Conservation (phyloP, 2,888 invertebrate species). For the Rhodophaea formosa region DNA sequence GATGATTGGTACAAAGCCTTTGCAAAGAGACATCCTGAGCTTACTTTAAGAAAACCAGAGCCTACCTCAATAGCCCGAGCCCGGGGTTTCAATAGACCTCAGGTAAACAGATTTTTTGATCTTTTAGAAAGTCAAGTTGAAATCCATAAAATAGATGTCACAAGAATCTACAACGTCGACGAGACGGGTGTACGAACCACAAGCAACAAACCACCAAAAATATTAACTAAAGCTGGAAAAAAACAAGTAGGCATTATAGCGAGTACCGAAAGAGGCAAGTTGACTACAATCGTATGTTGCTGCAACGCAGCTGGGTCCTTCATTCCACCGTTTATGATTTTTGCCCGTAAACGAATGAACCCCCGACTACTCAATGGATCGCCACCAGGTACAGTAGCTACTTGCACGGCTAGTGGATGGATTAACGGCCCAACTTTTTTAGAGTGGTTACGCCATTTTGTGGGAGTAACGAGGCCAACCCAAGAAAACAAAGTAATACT, state of each 20-base stretch:
- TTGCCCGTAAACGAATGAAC: constrained; percentile 39
- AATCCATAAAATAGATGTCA: constrained; percentile 26
- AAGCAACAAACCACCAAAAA: constrained; percentile 26
- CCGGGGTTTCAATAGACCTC: constrained; percentile 24
- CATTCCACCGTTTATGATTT: constrained; percentile 42
- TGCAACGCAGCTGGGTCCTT: constrained; percentile 36
- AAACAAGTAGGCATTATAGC: constrained; percentile 35
- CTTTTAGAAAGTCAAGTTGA: constrained; percentile 18
- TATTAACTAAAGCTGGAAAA: constrained; percentile 28
- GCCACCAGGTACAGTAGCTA: constrained; percentile 29
- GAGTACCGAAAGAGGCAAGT: constrained; percentile 32
- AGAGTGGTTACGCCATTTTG: constrained; percentile 28
- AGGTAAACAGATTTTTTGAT: constrained; percentile 24
- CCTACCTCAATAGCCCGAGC: constrained; percentile 26
- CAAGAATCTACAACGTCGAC: constrained; percentile 26
- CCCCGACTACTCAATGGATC: constrained; percentile 32
- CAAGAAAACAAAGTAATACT: constrained; percentile 21
- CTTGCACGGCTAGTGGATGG: constrained; percentile 29
- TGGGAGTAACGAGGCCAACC: constrained; percentile 26
- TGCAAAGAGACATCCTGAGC: constrained; percentile 12
- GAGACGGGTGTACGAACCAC: constrained; percentile 28
- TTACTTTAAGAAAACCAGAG: constrained; percentile 25
- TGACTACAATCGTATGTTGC: constrained; percentile 30
- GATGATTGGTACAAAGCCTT: constrained; percentile 18
- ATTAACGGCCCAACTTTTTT: constrained; percentile 29